A percentile compares a stretch with the other conserved stretches of the same genome.
Conservation (phyloP, 2,888 invertebrate genomes). For the Platynereis dumerilii region DNA sequence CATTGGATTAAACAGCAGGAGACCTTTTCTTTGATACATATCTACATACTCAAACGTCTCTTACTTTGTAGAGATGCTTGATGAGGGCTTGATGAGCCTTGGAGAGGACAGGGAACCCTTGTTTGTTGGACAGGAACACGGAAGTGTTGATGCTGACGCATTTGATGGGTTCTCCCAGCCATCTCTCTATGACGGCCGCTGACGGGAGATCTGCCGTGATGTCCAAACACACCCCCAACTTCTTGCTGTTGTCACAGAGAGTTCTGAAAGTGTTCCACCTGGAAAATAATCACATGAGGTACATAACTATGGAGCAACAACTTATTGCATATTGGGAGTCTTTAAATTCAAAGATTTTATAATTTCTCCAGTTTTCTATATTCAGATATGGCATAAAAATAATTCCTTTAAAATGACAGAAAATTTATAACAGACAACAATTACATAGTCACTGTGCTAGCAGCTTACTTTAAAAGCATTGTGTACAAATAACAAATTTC, state of each 20-base stretch:
- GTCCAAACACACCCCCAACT: slow-evolving; percentile 79
- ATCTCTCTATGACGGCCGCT: slow-evolving; percentile 72
- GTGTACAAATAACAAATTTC: too few species aligned
- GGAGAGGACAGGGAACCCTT: slow-evolving; percentile 83
- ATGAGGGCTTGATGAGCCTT: slow-evolving; percentile 76
- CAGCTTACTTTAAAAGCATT: too few species aligned
- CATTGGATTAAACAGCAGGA: too few species aligned
- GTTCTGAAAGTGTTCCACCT: slow-evolving; percentile 68
- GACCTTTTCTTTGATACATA: too few species aligned
- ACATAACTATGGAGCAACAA: neutral
- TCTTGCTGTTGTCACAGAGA: slow-evolving; percentile 63
- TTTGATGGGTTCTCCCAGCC: slow-evolving; percentile 94
- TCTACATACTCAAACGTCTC: too few species aligned
- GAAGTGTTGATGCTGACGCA: slow-evolving; percentile 81
- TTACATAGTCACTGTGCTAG: too few species aligned
- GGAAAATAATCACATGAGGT: neutral
- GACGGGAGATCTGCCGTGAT: slow-evolving; percentile 80
- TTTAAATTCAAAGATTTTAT: too few species aligned
- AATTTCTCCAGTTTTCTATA: too few species aligned
- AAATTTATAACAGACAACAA: too few species aligned
- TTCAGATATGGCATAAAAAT: too few species aligned
- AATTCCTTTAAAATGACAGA: too few species aligned
- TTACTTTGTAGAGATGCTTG: slow-evolving; percentile 66
- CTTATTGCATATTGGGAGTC: neutral
- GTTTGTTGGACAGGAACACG: slow-evolving; percentile 86